Evolutionary conservation across 1,140 invertebrate genomes (phyloP).

Genomic region (Apis dorsata): DNA sequence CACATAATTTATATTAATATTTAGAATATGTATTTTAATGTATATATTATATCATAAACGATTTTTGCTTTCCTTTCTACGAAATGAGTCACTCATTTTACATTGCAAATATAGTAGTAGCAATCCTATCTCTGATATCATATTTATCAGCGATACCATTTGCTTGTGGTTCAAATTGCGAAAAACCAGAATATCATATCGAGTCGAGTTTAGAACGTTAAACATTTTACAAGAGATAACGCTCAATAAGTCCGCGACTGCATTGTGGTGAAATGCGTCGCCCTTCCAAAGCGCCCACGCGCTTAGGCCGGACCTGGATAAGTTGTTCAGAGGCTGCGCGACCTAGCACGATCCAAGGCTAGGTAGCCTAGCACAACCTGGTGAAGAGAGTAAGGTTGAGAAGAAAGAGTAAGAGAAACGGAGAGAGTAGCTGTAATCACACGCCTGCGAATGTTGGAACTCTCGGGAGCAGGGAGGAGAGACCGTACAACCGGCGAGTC

Average conservation of each 20-base stretch:
- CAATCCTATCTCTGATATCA: background rate
- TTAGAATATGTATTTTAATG: background rate
- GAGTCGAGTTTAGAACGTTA: background rate
- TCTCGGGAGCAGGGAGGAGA: constrained; percentile 45
- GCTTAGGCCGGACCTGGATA: constrained; percentile 41
- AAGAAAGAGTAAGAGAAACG: constrained; percentile 39
- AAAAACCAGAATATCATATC: background rate
- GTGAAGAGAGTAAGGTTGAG: background rate
- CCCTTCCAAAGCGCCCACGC: constrained; percentile 24
- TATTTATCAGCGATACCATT: background rate
- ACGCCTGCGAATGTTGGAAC: constrained; percentile 32
- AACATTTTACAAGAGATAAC: constrained; percentile 16
- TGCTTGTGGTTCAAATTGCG: background rate
- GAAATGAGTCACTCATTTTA: background rate
- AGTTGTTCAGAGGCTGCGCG: constrained; percentile 66
- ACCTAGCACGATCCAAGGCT: constrained; percentile 68
- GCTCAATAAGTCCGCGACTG: constrained; percentile 39
- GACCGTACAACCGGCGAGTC: constrained; percentile 48
- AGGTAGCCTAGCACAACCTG: constrained; percentile 58
- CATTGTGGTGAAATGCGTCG: constrained; percentile 35
- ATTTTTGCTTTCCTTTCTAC: background rate
- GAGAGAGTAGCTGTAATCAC: constrained; percentile 18
- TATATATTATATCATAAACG: background rate
- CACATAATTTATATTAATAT: too few species aligned
- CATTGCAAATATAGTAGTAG: background rate